Evolutionary conservation across 2,113 vertebrate genomes (phyloP).

Genomic region (Nematolebias whitei): DNA sequence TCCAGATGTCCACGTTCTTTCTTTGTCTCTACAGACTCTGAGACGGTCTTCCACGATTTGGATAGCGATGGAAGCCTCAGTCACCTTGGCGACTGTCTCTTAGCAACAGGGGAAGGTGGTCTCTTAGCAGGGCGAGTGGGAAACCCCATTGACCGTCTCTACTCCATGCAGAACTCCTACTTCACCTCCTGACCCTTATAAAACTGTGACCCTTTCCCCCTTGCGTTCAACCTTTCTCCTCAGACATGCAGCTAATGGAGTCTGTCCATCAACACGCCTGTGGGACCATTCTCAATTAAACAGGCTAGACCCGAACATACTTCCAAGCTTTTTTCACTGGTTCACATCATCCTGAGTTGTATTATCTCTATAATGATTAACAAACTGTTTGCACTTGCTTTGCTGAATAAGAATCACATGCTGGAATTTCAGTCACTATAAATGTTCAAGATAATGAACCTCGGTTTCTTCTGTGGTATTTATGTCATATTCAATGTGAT

Average conservation of each 20-base stretch:
- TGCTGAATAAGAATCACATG: constrained; percentile 63
- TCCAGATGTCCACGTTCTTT: constrained; percentile 11
- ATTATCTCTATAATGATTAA: constrained; percentile 40
- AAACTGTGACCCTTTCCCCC: constrained; percentile 62
- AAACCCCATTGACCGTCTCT: constrained; percentile 90
- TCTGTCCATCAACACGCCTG: constrained; percentile 61
- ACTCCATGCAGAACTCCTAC: constrained; percentile 94
- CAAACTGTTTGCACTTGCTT: constrained; percentile 33
- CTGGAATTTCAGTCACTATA: constrained; percentile 72
- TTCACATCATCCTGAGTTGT: constrained; percentile 32
- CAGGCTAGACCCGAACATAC: constrained; percentile 36
- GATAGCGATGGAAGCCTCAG: constrained; percentile 87
- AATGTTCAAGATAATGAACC: constrained; percentile 61
- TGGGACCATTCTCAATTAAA: constrained; percentile 56
- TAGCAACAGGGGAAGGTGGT: constrained; percentile 80
- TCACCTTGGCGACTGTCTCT: constrained; percentile 87
- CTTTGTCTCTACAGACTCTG: constrained; percentile 77
- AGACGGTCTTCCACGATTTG: constrained; percentile 89
- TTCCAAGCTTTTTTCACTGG: constrained; percentile 51
- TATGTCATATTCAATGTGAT: constrained; percentile 54
- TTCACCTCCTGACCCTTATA: constrained; percentile 89
- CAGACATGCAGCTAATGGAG: constrained; percentile 73
- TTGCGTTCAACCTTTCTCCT: constrained; percentile 65
- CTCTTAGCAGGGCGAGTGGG: constrained; percentile 85
- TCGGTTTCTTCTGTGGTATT: constrained; percentile 56